Percentiles rank a stretch among this genome's conserved stretches.
phyloP scores from a whole-genome alignment of 2,113 vertebrate genomes.

The Narcine bancroftii region DNA sequence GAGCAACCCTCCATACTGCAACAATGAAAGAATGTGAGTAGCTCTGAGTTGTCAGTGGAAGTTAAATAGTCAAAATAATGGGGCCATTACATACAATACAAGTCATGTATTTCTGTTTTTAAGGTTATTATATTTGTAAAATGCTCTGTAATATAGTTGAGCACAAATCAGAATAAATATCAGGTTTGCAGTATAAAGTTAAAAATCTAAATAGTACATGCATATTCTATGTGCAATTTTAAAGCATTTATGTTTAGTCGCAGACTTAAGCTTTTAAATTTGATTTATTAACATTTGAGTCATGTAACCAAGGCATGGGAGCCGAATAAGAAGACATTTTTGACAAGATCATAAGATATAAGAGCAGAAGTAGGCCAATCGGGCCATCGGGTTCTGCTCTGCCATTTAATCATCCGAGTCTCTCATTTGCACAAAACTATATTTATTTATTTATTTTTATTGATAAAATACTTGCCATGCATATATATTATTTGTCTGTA shows the following conservation, averaged over 20 bases:
- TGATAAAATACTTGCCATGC: too few species aligned
- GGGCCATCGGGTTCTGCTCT: too few species aligned
- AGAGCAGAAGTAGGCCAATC: too few species aligned
- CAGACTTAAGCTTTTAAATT: not conserved
- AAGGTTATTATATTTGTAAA: not conserved
- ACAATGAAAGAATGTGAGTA: not conserved
- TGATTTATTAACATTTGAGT: not conserved
- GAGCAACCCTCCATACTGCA: not conserved
- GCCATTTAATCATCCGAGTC: too few species aligned
- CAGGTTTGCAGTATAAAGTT: not conserved
- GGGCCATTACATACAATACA: not conserved
- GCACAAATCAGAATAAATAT: not conserved
- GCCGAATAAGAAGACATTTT: not conserved
- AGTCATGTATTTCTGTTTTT: not conserved
- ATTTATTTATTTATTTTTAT: too few species aligned
- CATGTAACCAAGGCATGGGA: not conserved
- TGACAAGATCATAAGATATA: too few species aligned
- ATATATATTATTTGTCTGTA: too few species aligned
- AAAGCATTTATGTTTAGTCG: not conserved
- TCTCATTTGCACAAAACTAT: too few species aligned
- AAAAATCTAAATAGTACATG: too few species aligned
- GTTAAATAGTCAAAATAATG: slow-evolving; percentile 13
- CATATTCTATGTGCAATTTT: too few species aligned
- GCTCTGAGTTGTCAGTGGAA: not conserved
- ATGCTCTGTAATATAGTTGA: not conserved